phyloP scores from a whole-genome alignment of 2,888 invertebrate species.

The Patella ulyssiponensis region DNA sequence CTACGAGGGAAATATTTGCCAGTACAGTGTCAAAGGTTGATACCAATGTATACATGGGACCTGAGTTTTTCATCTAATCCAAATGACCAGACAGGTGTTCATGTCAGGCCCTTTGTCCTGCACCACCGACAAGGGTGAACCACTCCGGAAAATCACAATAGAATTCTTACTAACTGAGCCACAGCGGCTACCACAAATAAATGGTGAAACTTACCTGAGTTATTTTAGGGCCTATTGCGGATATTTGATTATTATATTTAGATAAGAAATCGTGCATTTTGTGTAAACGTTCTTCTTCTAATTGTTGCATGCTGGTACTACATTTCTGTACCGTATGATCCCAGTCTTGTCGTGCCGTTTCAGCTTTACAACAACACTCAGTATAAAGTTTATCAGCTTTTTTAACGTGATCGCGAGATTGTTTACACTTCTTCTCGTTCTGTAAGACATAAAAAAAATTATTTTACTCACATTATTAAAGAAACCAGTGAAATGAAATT shows the following conservation, averaged over 20 bases:
- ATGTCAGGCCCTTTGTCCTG: no score
- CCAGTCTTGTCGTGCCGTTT: conserved; percentile 88
- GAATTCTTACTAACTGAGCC: no score
- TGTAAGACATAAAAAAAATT: conserved; percentile 67
- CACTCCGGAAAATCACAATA: no score
- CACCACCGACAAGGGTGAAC: no score
- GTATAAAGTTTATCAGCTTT: conserved; percentile 95
- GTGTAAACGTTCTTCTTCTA: conserved; percentile 90
- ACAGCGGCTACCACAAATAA: background rate
- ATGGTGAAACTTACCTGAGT: conserved; percentile 61
- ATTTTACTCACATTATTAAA: no score
- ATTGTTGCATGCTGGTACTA: conserved; percentile 86
- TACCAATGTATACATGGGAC: no score
- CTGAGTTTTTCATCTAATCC: no score
- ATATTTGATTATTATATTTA: conserved; percentile 76
- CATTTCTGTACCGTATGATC: conserved; percentile 91
- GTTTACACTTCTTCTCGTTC: conserved; percentile 89
- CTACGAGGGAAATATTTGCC: no score
- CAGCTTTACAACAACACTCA: conserved; percentile 90
- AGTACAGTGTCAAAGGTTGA: no score
- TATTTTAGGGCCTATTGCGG: conserved; percentile 83
- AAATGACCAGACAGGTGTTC: no score
- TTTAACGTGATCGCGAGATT: conserved; percentile 90
- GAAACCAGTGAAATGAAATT: no score
- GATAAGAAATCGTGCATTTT: conserved; percentile 82